These are phyloP conservation scores for Enoplosus armatus DNA, from an alignment of 2,797 vertebrate genomes.

Conservation along the genomic window DNA sequence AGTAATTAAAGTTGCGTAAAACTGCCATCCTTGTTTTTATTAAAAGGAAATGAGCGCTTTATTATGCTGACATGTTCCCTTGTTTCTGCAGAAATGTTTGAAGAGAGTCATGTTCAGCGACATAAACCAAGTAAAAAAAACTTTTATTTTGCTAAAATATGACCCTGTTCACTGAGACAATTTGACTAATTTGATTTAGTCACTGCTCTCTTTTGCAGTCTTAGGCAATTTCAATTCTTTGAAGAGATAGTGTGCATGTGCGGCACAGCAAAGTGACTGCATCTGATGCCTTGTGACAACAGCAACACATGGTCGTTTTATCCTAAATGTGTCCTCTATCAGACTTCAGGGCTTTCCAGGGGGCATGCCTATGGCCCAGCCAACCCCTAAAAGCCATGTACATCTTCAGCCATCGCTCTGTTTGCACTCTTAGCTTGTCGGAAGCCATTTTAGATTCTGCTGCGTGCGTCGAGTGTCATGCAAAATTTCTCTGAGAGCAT, in stretches of 20 bases:
- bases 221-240: background rate
- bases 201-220: background rate
- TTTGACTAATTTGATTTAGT: background rate
- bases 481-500: constrained; percentile 33
- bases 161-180: background rate
- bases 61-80: background rate
- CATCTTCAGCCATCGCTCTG: constrained; percentile 9
- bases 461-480: background rate
- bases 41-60: background rate
- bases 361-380: constrained; percentile 1
- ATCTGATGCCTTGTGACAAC: constrained; percentile 31
- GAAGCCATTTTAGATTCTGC: constrained; percentile 34
- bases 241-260: background rate
- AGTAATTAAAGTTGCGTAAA: background rate
- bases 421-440: constrained; percentile 21
- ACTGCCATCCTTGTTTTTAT: background rate
- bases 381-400: constrained; percentile 35
- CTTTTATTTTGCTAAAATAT: background rate
- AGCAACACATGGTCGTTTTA: constrained; percentile 37
- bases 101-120: background rate
- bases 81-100: background rate
- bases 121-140: background rate
- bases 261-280: constrained; percentile 5
- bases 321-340: constrained; percentile 31
- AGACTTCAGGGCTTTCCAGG: constrained; percentile 47